phyloP scores from a whole-genome alignment of 1,140 invertebrate genomes.

The Trachymyrmex cornetzi region DNA sequence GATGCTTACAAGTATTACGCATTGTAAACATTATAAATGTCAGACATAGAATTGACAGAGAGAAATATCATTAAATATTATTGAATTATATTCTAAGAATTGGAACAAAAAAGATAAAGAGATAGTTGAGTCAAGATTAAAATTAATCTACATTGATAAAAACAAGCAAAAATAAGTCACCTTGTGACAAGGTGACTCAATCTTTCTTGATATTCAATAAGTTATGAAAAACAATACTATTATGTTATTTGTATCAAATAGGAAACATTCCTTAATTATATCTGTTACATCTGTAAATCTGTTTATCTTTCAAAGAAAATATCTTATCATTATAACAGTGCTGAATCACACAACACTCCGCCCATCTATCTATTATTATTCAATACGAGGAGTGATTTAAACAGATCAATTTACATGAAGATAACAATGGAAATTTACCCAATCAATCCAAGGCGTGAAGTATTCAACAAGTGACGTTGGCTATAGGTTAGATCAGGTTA shows the following conservation, averaged over 20 bases:
- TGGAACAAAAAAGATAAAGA: no score
- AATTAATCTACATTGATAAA: no score
- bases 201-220: no score
- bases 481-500: conserved; percentile 22
- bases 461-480: background rate
- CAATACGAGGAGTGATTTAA: background rate
- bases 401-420: background rate
- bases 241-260: no score
- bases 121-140: no score
- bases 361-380: background rate
- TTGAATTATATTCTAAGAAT: no score
- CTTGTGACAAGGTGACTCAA: no score
- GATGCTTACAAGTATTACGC: background rate
- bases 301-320: background rate
- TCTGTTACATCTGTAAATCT: no score
- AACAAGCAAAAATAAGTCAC: no score
- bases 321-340: background rate
- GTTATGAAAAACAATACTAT: no score
- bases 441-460: background rate
- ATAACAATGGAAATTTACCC: background rate
- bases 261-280: no score
- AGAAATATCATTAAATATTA: background rate
- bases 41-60: background rate
- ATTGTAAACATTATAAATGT: background rate
- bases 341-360: background rate